These are phyloP conservation scores for Oikopleura dioica DNA, from an alignment of 23 tunicate species.

Conservation along the genomic window DNA sequence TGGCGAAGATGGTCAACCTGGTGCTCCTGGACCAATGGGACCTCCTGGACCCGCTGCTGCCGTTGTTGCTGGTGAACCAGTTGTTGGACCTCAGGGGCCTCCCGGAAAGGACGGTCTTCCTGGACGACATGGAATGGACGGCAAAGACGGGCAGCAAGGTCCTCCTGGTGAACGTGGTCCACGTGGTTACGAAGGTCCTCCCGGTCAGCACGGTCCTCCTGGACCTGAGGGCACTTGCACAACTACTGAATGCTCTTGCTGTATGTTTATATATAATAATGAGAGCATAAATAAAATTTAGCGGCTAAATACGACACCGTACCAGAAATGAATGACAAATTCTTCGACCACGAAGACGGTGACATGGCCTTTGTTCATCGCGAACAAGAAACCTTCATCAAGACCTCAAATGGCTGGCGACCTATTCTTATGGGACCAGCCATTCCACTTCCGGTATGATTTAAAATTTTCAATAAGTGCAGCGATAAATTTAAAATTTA, in stretches of 20 bases:
- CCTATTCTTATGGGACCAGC: not conserved
- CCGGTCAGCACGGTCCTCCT: not conserved
- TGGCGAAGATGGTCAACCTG: not conserved
- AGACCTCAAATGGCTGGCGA: not conserved
- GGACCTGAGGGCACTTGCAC: not conserved
- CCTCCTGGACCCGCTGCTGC: not conserved
- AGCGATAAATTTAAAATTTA: not conserved
- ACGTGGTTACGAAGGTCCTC: not conserved
- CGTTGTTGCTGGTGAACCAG: not conserved
- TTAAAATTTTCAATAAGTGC: too few relatives aligned
- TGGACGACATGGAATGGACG: not conserved
- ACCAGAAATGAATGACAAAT: not conserved
- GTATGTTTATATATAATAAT: not conserved
- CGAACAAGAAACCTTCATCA: not conserved
- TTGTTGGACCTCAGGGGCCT: not conserved
- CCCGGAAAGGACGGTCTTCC: not conserved
- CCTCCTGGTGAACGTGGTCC: not conserved
- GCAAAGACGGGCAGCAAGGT: not conserved
- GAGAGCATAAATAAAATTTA: not conserved
- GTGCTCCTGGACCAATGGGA: not conserved
- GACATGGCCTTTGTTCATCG: slow-evolving; percentile 5
- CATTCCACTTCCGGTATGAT: not conserved
- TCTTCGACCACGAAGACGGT: not conserved
- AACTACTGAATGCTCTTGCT: not conserved
- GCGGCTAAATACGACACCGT: not conserved